Evolutionary conservation across 2,888 invertebrate genomes (phyloP).

Genomic region (Perizoma affinitatum): DNA sequence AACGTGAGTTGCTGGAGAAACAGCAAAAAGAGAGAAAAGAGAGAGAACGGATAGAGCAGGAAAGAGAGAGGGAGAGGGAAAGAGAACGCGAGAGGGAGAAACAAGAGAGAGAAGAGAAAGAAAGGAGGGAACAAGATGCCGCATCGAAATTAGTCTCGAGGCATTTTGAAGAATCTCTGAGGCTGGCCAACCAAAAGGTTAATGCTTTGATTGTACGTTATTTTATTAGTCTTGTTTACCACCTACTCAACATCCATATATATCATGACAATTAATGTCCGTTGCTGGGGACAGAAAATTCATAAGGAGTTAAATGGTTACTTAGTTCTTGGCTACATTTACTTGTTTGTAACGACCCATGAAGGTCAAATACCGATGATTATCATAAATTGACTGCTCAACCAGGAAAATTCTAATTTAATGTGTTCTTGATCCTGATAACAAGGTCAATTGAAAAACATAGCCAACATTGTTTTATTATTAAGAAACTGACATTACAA

Average conservation of each 20-base stretch:
- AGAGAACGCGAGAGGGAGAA: conserved; percentile 79
- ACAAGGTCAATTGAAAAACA: conserved; percentile 2
- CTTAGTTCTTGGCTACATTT: too few relatives aligned
- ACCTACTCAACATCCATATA: background rate
- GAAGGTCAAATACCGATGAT: background rate
- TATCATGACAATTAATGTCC: too few relatives aligned
- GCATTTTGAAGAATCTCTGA: conserved; percentile 95
- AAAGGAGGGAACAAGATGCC: conserved; percentile 87
- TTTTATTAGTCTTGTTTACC: conserved; percentile 22
- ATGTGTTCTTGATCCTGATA: conserved; percentile 6
- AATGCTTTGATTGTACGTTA: conserved; percentile 51
- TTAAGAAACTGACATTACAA: background rate
- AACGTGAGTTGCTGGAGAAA: conserved; percentile 86
- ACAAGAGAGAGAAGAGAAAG: conserved; percentile 81
- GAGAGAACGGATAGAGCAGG: conserved; percentile 86
- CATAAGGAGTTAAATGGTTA: too few relatives aligned
- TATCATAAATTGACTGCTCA: background rate
- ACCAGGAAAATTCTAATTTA: conserved; percentile 3
- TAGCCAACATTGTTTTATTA: background rate
- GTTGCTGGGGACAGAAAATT: too few relatives aligned
- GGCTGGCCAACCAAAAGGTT: conserved; percentile 90
- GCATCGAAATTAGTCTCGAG: conserved; percentile 93
- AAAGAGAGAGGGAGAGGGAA: conserved; percentile 83
- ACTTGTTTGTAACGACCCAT: background rate
- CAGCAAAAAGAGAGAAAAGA: conserved; percentile 87